Percentiles rank a stretch among this genome's conserved stretches.
Evolutionary conservation across 2,888 invertebrate species (phyloP).

Genomic region (Conus canariensis): DNA sequence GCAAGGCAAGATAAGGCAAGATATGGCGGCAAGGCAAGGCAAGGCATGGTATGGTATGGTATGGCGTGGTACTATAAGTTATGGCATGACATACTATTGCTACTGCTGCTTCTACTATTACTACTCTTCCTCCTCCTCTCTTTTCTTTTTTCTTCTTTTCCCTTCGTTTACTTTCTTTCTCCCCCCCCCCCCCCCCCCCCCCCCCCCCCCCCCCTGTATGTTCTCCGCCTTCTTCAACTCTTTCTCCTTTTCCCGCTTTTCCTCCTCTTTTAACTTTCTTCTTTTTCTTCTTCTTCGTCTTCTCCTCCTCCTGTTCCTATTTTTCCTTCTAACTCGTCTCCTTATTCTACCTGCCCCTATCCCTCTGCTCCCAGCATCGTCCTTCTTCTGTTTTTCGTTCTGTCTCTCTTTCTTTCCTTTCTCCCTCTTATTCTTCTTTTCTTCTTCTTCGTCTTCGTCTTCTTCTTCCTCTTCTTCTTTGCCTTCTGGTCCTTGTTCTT

Average conservation of each 20-base stretch:
- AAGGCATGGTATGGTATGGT: no score
- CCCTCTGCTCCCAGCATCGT: neutral
- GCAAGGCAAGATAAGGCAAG: slow-evolving; percentile 27
- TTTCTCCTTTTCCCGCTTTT: neutral
- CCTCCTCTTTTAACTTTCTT: neutral
- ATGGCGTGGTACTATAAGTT: no score
- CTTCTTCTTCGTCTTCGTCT: neutral
- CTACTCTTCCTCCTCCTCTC: neutral
- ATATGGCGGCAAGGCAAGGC: no score
- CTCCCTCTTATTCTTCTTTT: neutral
- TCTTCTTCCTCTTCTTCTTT: neutral
- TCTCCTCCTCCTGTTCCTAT: neutral
- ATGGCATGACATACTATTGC: no score
- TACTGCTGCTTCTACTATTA: neutral
- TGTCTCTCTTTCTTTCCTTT: neutral
- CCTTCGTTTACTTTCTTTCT: neutral
- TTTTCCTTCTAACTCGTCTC: neutral
- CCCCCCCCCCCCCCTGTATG: no score
- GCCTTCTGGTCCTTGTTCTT: no score
- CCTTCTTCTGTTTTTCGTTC: neutral
- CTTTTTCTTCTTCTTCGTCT: neutral
- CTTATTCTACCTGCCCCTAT: neutral
- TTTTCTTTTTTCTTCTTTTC: neutral
- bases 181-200: no score
- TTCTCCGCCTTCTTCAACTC: neutral